These are phyloP conservation scores for Panopea generosa DNA, from an alignment of 2,888 invertebrate species.

Conservation along the genomic window DNA sequence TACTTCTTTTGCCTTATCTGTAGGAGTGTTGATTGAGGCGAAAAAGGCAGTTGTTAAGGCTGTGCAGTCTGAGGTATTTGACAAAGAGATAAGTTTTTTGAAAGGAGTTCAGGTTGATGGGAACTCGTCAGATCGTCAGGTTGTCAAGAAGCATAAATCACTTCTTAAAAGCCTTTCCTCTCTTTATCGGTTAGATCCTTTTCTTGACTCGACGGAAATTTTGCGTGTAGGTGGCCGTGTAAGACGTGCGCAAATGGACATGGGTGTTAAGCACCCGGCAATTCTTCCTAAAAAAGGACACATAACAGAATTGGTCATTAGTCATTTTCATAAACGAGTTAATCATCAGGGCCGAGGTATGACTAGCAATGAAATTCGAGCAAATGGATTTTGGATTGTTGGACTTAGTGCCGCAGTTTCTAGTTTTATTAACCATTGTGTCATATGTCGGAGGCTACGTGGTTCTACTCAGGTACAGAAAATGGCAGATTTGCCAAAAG, in stretches of 20 bases:
- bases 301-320: slow-evolving; percentile 45
- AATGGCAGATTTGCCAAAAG: slow-evolving; percentile 80
- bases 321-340: slow-evolving; percentile 55
- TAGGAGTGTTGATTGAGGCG: too few species aligned
- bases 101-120: too few species aligned
- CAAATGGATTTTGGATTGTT: slow-evolving; percentile 77
- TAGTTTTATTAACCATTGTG: slow-evolving; percentile 69
- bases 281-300: slow-evolving; percentile 57
- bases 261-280: slow-evolving; percentile 49
- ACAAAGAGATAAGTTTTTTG: too few species aligned
- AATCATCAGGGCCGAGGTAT: slow-evolving; percentile 63
- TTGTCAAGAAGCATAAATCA: too few species aligned
- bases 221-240: slow-evolving; percentile 66
- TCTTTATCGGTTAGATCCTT: slow-evolving; percentile 63
- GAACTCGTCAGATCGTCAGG: too few species aligned
- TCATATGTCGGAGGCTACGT: slow-evolving; percentile 71
- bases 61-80: too few species aligned
- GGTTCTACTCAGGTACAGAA: slow-evolving; percentile 66
- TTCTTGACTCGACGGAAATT: slow-evolving; percentile 50
- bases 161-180: too few species aligned
- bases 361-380: slow-evolving; percentile 56
- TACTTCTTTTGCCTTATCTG: too few species aligned
- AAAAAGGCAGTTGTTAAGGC: too few species aligned
- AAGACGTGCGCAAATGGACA: slow-evolving; percentile 15
- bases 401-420: slow-evolving; percentile 66